Base-by-base conservation (phyloP, 2,888 invertebrate genomes). In the Rhagonycha fulva region DNA sequence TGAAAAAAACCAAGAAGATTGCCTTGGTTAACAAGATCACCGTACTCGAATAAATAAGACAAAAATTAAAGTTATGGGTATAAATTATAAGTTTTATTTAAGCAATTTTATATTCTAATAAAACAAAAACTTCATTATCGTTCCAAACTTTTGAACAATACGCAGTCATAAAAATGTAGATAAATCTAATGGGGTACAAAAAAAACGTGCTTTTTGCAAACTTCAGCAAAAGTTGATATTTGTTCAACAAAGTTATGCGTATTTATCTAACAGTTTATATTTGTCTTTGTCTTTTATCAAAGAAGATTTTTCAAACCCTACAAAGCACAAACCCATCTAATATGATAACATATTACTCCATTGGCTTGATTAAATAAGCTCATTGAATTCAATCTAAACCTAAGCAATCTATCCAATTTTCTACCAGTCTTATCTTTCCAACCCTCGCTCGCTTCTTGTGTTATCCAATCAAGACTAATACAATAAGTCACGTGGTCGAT, bases 391-490 rank as follows among this genome's bases (percentile, higher is more conserved):
- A 87, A 87, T 87, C 86, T 84, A 78, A 82, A 84, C 83, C 83
- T 83, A 76, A 80, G 80, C 84, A 85, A 86, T 86, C 87, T 87
- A 87, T 86, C 87, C 87, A 87, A 87, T 87, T 87, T 87, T 87
- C 87, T 83, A 84, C 82, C 83, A 84, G 84, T 85, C 86, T 87
- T 87, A 87, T 87, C 87, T 87, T 84, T 84, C 47, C 47, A 47
- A 85, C 81, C 83, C 82, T 82, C 83, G 85, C 85, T 78, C 86
- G 86, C 85, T 84, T 84, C 83, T 82, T 83, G 84, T 86, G 85
- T 85, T 83, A 83, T 83, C 86, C 86, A 86, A 86, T 86, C 85
- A 84, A 80, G 81, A 78, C 79, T 80, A 82, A 81, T 81, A 82
- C 81, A 47, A 82, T 84, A 84, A 84, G 84, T 85, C 85, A 84